These are phyloP conservation scores for Acanthis flammea DNA, from an alignment of 2,797 vertebrate genomes.

Conservation along the genomic window DNA sequence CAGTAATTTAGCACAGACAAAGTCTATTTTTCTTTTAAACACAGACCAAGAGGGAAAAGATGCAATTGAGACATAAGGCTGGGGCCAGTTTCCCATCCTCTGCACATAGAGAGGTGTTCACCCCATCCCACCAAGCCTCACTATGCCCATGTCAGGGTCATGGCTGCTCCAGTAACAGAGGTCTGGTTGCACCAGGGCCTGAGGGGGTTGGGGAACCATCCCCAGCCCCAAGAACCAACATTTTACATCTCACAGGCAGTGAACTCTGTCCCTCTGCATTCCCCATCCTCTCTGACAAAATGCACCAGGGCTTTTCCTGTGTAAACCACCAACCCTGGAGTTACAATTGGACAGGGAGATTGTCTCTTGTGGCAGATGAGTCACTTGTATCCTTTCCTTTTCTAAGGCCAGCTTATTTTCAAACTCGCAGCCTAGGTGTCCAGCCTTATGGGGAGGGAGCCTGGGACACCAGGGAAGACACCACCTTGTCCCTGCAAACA, in stretches of 20 bases:
- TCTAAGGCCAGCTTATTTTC: not conserved
- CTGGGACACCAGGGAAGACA: not conserved
- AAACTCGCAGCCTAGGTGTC: not conserved
- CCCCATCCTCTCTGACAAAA: not conserved
- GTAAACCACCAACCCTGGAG: not conserved
- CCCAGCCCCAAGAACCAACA: not conserved
- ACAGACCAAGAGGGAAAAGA: not conserved
- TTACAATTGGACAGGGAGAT: rapidly evolving
- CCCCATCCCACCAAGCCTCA: rapidly evolving
- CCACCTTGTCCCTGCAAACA: not conserved
- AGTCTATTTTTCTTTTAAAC: not conserved
- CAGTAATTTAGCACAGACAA: not conserved
- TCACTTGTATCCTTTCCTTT: not conserved
- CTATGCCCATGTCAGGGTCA: not conserved
- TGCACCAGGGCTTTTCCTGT: not conserved
- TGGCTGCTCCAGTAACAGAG: rapidly evolving
- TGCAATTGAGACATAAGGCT: not conserved
- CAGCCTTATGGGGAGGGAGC: not conserved
- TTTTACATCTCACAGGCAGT: not conserved
- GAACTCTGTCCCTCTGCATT: not conserved
- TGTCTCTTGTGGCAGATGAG: rapidly evolving
- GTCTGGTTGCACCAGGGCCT: not conserved
- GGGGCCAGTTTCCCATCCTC: not conserved
- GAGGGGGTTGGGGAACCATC: not conserved
- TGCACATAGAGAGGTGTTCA: rapidly evolving